Conservation (phyloP, 2,797 vertebrate genomes). For the Paedocypris micromegethes region DNA sequence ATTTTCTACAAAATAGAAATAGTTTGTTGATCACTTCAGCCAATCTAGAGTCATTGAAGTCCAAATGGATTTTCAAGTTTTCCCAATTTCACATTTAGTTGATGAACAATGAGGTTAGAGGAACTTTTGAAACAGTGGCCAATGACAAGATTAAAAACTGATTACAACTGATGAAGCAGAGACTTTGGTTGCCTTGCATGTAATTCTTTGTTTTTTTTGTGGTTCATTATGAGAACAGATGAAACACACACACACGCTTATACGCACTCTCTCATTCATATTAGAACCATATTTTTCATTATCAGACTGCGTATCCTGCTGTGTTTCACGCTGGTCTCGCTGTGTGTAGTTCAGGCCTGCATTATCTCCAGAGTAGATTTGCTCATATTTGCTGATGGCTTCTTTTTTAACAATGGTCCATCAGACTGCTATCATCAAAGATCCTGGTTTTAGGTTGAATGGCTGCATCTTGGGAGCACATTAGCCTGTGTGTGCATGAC, state of each 20-base stretch:
- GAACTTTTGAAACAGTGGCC: background rate
- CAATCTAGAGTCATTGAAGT: background rate
- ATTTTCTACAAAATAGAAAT: too few relatives aligned
- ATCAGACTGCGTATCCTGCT: slow-evolving; percentile 29
- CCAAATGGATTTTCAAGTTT: slow-evolving; percentile 13
- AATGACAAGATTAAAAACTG: slow-evolving; percentile 3
- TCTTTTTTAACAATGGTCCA: slow-evolving; percentile 54
- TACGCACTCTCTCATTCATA: slow-evolving; percentile 4
- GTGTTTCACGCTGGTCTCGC: slow-evolving; percentile 28
- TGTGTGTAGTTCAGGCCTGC: slow-evolving; percentile 35
- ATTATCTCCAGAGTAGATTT: slow-evolving; percentile 54
- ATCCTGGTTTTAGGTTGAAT: slow-evolving; percentile 60
- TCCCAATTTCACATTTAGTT: slow-evolving; percentile 32
- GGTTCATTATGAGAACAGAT: slow-evolving; percentile 19
- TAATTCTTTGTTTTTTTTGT: slow-evolving; percentile 10
- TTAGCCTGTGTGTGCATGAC: slow-evolving; percentile 61
- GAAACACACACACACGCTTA: background rate
- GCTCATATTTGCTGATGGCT: slow-evolving; percentile 61
- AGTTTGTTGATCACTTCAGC: too few relatives aligned
- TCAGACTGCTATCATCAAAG: slow-evolving; percentile 62
- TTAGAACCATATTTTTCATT: slow-evolving; percentile 30
- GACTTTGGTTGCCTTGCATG: background rate
- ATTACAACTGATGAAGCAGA: background rate
- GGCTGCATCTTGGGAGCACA: slow-evolving; percentile 65
- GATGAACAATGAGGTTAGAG: slow-evolving; percentile 1